phyloP scores from a whole-genome alignment of 2,113 vertebrate species.

The Cepphus grylle region DNA sequence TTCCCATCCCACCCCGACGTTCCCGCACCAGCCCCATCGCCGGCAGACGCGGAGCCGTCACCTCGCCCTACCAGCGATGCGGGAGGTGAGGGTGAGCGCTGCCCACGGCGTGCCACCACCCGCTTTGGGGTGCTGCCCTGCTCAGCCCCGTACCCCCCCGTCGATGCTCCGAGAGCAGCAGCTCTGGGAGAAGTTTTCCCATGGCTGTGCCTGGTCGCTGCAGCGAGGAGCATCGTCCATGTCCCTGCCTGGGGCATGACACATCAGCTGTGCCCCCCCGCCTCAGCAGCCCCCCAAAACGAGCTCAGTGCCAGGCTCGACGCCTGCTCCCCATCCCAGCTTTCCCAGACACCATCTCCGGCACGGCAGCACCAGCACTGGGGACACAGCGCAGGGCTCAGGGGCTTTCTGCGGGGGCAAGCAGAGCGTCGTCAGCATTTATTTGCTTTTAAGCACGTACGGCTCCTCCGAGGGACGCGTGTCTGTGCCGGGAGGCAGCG shows the following conservation, averaged over 20 bases:
- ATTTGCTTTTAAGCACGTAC: neutral
- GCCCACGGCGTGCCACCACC: neutral
- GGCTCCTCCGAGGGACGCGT: accelerated
- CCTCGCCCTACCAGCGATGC: accelerated
- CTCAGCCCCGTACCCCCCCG: accelerated
- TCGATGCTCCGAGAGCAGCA: accelerated
- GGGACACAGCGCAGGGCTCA: neutral
- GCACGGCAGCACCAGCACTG: neutral
- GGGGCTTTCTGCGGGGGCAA: neutral
- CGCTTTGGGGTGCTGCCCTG: neutral
- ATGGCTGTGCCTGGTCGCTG: neutral
- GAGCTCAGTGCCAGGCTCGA: neutral
- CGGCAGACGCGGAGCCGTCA: accelerated
- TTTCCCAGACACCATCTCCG: accelerated
- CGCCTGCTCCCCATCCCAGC: neutral
- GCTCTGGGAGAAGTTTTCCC: neutral
- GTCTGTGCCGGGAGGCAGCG: neutral
- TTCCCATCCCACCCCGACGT: neutral
- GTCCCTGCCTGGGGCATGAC: neutral
- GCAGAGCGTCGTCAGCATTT: neutral
- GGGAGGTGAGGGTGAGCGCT: neutral
- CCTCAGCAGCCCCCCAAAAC: neutral
- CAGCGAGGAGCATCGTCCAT: neutral
- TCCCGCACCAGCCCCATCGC: neutral
- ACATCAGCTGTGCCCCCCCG: neutral